Base-by-base conservation (phyloP, 92 coral and sea anemone species). In the Micromussa lordhowensis region DNA sequence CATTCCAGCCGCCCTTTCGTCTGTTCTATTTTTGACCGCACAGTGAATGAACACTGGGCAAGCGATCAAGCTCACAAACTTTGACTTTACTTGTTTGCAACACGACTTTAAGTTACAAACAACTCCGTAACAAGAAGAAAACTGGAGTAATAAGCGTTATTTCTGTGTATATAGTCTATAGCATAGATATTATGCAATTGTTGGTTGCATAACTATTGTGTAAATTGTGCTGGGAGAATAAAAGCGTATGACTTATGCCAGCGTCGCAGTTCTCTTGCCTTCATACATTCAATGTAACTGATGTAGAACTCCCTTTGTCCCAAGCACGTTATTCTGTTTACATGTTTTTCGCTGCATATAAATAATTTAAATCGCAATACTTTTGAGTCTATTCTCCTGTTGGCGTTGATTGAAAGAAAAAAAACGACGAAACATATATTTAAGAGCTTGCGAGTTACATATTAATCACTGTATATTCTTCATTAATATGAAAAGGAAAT, bases 11-110 rank as follows among this genome's bases (percentile, higher is more conserved):
- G 36, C 77, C 77, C n/a, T n/a, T 36, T 29, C 44, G 61, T 85
- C 84, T 84, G 18, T 58, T 59, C 68, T 69, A 58, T 75, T 75
- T 19, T 84, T 73, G 53, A 57, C 81, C 26, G 59, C 48, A 53
- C 59, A 35, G 51, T 44, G 51, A 44, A 44, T 44, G 13, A 44
- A 44, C 51, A 44, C 88, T 58, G 75, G 59, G 32, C 58, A 85
- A 34, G 79, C 72, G 88, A 75, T 75, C 70, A 53, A 72, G 32
- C 26, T 19, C 4, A 13, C 14, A 2, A 9, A 1, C 69, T 63
- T 22, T 22, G 11, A 5, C 12, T 24, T 63, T 55, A 14, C 17
- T 5, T 5, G 69, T 63, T 63, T 63, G 29, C 69, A 55, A 63
- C 69, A 26, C 11, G 17, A 28, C 22, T 40, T 49, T 14, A 6